Evolutionary conservation across 2,797 vertebrate genomes (phyloP), one percentile per base, ranked within the genome.

Genomic region (Anniella stebbinsi): DNA sequence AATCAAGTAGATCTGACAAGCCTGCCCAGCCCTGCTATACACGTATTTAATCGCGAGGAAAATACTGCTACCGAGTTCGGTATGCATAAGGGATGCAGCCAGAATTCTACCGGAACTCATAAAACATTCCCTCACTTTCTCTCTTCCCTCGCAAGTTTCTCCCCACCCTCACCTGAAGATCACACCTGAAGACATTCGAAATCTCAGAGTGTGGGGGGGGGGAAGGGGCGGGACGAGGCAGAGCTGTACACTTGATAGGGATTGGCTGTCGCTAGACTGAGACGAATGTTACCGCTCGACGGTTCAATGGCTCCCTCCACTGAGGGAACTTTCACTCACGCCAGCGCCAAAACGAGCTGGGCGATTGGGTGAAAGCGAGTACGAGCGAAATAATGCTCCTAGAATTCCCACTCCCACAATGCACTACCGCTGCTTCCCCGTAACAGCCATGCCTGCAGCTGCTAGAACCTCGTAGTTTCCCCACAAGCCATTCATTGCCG

Each of bases 181-280:
- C 10, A 33, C 17, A n/a, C 25, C 36, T n/a, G 36, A n/a, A 76
- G 38, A 23, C 9, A 84, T 48, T 48, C 38, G 12, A 69, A n/a
- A 23, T 17, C 33, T 4, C 30, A 38, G 66, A 38, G 9, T 1
- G 0, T 8, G 23, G 23, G 48, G 9, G 3, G 0, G 18, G 23
- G 23, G 48, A 28, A 13, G 9, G 21, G 63, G 8, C 0, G 25
- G 36, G 51, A 1, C 0, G 25, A 28, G 51, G 1, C n/a, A 45
- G 10, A 66, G 12, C 2, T 57, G 6, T 30, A 11, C 25, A 38
- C 54, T 48, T 2, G 4, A 36, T 12, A 10, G 18, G 5, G 11
- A 45, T 25, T 45, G 87, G 66, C 2, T 18, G 48, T 4, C 66
- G 13, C 9, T 2, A 15, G 21, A 33, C 54, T 18, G 30, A 30